phyloP scores from a whole-genome alignment of 2,797 vertebrate species.

The Melopsittacus undulatus region DNA sequence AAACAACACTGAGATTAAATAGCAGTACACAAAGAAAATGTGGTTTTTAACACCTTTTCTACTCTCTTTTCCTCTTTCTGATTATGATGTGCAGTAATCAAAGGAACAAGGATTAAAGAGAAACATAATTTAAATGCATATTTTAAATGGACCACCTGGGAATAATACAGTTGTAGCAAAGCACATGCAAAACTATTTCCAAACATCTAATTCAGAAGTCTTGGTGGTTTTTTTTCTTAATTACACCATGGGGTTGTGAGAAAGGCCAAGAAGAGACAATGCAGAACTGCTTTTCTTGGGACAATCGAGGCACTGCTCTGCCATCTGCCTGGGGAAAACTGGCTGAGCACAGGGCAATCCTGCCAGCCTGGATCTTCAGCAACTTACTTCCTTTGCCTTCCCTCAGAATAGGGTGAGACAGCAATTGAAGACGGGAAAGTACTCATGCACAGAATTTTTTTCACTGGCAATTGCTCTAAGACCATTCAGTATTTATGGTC shows the following conservation, averaged over 20 bases:
- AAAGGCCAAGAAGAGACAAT: background rate
- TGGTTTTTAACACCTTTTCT: background rate
- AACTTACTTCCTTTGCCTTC: background rate
- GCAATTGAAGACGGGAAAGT: background rate
- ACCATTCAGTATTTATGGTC: background rate
- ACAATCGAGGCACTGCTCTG: background rate
- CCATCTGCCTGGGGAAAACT: background rate
- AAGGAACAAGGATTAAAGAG: conserved; percentile 22
- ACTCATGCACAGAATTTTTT: background rate
- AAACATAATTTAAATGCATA: conserved; percentile 1
- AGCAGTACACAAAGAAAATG: background rate
- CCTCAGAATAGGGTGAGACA: background rate
- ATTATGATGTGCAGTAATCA: background rate
- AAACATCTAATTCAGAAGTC: background rate
- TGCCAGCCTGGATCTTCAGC: background rate
- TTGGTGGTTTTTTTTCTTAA: background rate
- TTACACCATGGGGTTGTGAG: background rate
- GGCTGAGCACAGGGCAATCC: background rate
- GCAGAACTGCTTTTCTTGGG: background rate
- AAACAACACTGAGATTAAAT: conserved; percentile 43
- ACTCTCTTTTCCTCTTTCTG: background rate
- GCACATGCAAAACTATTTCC: background rate
- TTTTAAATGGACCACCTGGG: background rate
- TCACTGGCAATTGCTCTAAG: background rate
- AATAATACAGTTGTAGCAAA: background rate